Evolutionary conservation across 2,888 invertebrate species (phyloP).

Genomic region (Mythimna lalbum): DNA sequence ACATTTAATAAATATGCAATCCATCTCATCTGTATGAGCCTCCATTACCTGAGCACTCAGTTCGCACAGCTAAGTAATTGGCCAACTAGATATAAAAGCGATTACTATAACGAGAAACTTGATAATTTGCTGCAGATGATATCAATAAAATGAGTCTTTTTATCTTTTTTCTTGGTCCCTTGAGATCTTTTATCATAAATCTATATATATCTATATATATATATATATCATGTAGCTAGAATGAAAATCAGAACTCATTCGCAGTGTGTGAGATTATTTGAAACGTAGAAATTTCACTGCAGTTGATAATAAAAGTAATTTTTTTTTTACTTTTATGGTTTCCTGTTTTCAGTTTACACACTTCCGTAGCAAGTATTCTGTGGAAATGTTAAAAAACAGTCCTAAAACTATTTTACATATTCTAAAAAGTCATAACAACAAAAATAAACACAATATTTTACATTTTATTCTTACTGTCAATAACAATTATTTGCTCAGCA

Average conservation of each 20-base stretch:
- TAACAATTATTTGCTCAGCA: conserved; percentile 38
- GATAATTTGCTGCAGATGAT: conserved; percentile 35
- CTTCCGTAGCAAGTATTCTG: not conserved
- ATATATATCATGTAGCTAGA: not conserved
- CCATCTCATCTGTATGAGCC: conserved; percentile 70
- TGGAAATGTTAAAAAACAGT: conserved; percentile 12
- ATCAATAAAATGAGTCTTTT: conserved; percentile 30
- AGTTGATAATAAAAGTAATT: too few relatives aligned
- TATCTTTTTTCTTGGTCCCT: conserved; percentile 13
- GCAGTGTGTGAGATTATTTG: not conserved
- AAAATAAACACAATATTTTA: conserved; percentile 15
- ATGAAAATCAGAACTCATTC: not conserved
- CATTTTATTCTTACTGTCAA: conserved; percentile 28
- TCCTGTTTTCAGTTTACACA: not conserved
- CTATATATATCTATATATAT: too few relatives aligned
- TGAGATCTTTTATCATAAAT: conserved; percentile 8
- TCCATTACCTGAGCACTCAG: conserved; percentile 66
- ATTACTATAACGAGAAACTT: conserved; percentile 48
- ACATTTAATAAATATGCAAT: conserved; percentile 73
- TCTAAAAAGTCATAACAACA: conserved; percentile 25
- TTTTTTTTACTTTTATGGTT: not conserved
- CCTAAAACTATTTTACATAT: conserved; percentile 7
- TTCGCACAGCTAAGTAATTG: conserved; percentile 60
- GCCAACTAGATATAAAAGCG: conserved; percentile 47
- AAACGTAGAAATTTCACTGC: too few relatives aligned